Conservation (phyloP, 35 echinoderm and acorn worm species). For the Patiria miniata region DNA sequence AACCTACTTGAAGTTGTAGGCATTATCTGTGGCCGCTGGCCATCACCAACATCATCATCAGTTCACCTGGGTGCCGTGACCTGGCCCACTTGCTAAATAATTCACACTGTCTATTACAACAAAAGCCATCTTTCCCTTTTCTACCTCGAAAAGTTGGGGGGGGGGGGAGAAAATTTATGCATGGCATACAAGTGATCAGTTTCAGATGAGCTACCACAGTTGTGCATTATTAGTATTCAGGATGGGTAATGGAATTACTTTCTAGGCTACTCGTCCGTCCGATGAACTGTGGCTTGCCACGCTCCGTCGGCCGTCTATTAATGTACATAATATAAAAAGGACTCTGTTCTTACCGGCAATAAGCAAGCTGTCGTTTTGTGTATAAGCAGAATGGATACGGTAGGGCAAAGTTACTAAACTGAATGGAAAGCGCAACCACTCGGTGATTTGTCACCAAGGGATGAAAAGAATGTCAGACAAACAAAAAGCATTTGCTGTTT, state of each 20-base stretch:
- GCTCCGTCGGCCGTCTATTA: neutral
- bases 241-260: conserved; percentile 16
- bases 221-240: conserved; percentile 1
- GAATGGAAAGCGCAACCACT: too few species aligned
- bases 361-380: neutral
- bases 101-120: too few species aligned
- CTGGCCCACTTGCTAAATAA: too few species aligned
- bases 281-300: neutral
- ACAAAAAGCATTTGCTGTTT: too few species aligned
- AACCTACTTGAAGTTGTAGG: too few species aligned
- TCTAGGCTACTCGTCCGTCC: conserved; percentile 7
- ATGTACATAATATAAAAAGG: neutral
- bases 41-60: too few species aligned
- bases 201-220: neutral
- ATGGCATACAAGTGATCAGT: neutral
- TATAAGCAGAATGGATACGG: neutral
- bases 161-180: neutral
- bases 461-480: neutral
- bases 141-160: neutral
- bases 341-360: neutral
- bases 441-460: neutral
- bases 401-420: too few species aligned
- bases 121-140: too few species aligned
- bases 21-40: too few species aligned
- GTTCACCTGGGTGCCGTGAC: too few species aligned